Conservation (phyloP, 2,797 vertebrate species). For the Chelonia mydas region DNA sequence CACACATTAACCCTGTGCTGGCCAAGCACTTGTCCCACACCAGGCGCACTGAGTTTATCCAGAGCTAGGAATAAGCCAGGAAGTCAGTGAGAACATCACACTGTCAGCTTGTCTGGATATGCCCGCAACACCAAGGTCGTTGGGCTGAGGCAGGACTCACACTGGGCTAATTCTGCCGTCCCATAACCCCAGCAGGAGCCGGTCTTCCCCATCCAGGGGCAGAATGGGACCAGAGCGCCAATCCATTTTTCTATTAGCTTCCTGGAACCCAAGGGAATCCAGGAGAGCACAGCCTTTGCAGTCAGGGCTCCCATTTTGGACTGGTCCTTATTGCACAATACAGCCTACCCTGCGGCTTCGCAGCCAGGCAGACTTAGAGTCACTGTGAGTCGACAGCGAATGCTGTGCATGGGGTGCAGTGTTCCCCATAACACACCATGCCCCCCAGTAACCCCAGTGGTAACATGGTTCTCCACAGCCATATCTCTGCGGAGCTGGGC, state of each 20-base stretch:
- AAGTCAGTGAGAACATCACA: neutral
- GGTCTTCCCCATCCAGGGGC: neutral
- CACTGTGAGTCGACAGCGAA: rapidly evolving
- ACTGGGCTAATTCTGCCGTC: neutral
- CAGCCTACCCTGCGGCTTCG: rapidly evolving
- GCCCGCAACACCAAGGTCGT: neutral
- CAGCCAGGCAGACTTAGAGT: neutral
- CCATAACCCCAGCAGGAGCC: neutral
- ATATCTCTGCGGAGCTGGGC: neutral
- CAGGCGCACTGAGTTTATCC: neutral
- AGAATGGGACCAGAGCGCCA: rapidly evolving
- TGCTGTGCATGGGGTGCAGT: rapidly evolving
- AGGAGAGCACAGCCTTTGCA: neutral
- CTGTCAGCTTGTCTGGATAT: neutral
- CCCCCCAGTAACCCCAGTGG: neutral
- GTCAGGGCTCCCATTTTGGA: rapidly evolving
- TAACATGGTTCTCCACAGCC: neutral
- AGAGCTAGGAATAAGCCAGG: neutral
- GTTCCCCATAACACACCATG: neutral
- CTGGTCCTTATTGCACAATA: neutral
- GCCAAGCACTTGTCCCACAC: neutral
- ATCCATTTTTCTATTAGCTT: neutral
- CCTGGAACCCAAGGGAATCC: neutral
- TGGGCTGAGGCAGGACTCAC: neutral
- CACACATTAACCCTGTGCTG: constrained; percentile 47